phyloP scores from a whole-genome alignment of 2,797 vertebrate species.

The Setipinna tenuifilis region DNA sequence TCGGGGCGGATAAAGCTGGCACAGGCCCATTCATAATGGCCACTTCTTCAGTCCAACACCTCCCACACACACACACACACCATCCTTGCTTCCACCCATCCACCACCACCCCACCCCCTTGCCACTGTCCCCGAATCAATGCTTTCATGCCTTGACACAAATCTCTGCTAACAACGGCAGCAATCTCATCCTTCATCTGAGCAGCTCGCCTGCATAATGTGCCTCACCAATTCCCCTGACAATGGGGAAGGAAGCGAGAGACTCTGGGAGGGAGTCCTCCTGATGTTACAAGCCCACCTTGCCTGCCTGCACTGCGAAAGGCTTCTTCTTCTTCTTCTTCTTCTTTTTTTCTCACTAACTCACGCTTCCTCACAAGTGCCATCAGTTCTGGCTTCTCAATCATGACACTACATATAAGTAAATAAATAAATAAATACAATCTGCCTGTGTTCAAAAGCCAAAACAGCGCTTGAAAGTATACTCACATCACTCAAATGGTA shows the following conservation, averaged over 20 bases:
- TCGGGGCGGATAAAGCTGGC: conserved; percentile 35
- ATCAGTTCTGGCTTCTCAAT: background rate
- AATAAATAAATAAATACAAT: background rate
- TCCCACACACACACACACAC: too few relatives aligned
- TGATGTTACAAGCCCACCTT: background rate
- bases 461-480: background rate
- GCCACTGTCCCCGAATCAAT: conserved; percentile 29
- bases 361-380: background rate
- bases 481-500: background rate
- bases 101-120: too few relatives aligned
- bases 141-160: conserved; percentile 37
- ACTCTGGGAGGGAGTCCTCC: background rate
- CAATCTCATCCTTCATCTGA: conserved; percentile 29
- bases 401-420: too few relatives aligned
- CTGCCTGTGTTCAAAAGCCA: background rate
- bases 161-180: conserved; percentile 29
- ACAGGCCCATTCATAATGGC: conserved; percentile 46
- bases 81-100: too few relatives aligned
- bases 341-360: background rate
- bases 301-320: background rate
- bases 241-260: background rate
- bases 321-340: background rate
- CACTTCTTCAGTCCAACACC: background rate
- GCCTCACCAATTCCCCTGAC: conserved; percentile 5
- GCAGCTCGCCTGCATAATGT: conserved; percentile 31